Percentiles rank a stretch among this genome's conserved stretches.
phyloP scores from a whole-genome alignment of 2,888 invertebrate species.

The Acheta domesticus region DNA sequence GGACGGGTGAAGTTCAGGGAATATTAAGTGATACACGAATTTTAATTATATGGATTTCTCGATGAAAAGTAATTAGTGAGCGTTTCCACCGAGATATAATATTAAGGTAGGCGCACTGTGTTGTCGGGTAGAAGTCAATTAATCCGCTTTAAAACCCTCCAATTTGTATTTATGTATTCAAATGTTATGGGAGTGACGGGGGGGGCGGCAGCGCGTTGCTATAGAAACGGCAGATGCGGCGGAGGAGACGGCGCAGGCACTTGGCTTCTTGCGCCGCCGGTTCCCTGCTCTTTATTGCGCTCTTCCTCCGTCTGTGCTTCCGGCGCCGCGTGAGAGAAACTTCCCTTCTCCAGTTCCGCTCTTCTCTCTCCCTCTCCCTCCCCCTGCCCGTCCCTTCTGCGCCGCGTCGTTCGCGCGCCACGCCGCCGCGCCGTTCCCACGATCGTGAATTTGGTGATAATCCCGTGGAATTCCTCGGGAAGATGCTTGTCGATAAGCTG shows the following conservation, averaged over 20 bases:
- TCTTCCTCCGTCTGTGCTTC: background rate
- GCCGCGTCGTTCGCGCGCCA: background rate
- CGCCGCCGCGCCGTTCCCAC: background rate
- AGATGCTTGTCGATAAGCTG: background rate
- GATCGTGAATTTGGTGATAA: slow-evolving; percentile 18
- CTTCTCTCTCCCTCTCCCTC: background rate
- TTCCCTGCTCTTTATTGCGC: background rate
- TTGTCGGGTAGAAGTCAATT: background rate
- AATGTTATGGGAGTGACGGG: too few species aligned
- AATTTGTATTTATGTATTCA: too few species aligned
- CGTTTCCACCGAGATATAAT: too few species aligned
- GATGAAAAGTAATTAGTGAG: background rate
- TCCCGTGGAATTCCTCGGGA: background rate
- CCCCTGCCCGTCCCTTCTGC: background rate
- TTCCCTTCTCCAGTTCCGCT: background rate
- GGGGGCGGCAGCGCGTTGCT: too few species aligned
- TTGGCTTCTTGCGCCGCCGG: background rate
- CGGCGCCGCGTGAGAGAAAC: slow-evolving; percentile 18
- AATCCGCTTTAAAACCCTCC: background rate
- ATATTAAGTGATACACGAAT: background rate
- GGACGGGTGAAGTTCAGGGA: background rate
- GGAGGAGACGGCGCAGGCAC: background rate
- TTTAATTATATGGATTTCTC: background rate
- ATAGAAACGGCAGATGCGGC: too few species aligned
- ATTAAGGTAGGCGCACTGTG: too few species aligned